Conservation (phyloP, 2,888 invertebrate genomes). For the Temnothorax rugatulus region DNA sequence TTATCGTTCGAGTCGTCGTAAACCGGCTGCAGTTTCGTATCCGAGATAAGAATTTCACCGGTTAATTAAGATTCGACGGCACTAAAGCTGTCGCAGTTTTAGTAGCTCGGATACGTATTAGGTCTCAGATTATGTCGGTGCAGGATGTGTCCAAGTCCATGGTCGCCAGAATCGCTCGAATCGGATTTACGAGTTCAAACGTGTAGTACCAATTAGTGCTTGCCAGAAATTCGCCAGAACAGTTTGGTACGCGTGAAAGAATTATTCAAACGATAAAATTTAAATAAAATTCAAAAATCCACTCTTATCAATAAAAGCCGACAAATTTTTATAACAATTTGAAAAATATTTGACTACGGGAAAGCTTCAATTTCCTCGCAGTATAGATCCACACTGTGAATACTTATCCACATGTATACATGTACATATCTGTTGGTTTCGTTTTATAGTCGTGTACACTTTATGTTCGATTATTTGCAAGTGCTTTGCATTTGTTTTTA, state of each 20-base stretch:
- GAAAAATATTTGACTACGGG: neutral
- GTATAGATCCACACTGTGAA: neutral
- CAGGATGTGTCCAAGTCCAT: neutral
- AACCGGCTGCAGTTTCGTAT: neutral
- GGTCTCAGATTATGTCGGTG: neutral
- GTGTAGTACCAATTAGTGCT: neutral
- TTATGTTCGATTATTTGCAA: neutral
- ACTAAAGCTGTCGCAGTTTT: slow-evolving; percentile 23
- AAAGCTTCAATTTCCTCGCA: neutral
- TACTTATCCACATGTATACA: neutral
- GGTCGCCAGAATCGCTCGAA: neutral
- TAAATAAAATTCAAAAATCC: neutral
- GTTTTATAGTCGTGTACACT: neutral
- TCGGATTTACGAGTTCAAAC: slow-evolving; percentile 5
- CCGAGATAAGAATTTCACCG: slow-evolving; percentile 32
- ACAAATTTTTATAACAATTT: neutral
- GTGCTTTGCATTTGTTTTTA: neutral
- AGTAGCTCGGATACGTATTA: neutral
- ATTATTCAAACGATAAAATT: neutral
- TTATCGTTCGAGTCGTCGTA: slow-evolving; percentile 18
- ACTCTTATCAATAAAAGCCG: neutral
- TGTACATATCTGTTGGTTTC: neutral
- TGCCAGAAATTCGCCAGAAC: neutral
- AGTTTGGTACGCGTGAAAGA: neutral
- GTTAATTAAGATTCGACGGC: slow-evolving; percentile 25